Percentiles rank a stretch among this genome's conserved stretches.
Conservation (phyloP, 2,797 vertebrate species). For the Ciconia nigra region DNA sequence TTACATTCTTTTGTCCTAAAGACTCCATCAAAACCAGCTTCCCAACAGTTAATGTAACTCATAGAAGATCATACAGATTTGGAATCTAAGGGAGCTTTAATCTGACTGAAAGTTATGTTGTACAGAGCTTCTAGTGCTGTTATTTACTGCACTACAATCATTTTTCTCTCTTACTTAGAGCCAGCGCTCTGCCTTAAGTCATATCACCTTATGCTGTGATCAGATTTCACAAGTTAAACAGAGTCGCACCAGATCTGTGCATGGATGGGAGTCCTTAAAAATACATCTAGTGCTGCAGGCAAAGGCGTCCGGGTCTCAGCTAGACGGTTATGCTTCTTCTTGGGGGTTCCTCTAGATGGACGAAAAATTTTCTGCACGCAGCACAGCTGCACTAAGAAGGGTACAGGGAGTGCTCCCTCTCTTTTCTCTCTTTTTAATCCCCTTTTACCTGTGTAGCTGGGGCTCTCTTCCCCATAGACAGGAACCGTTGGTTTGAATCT, state of each 20-base stretch:
- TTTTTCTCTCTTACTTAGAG: background rate
- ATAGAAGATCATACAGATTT: background rate
- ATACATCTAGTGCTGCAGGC: background rate
- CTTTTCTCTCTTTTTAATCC: background rate
- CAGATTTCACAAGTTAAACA: background rate
- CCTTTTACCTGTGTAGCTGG: background rate
- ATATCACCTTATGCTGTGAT: background rate
- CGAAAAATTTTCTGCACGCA: background rate
- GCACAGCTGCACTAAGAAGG: background rate
- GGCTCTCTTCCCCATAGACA: background rate
- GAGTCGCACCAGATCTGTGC: background rate
- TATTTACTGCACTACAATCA: background rate
- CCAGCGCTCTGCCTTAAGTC: background rate
- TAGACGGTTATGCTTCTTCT: background rate
- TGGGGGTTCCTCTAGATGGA: background rate
- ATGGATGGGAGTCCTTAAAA: background rate
- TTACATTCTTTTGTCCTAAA: background rate
- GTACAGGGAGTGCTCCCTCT: background rate
- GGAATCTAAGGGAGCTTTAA: background rate
- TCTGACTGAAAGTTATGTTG: background rate
- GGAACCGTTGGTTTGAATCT: background rate
- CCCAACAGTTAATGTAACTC: background rate
- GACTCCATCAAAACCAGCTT: background rate
- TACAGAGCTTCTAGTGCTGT: background rate
- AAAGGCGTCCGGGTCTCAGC: background rate